Evolutionary conservation across 2,113 vertebrate species (phyloP).

Genomic region (Mus spicilegus): DNA sequence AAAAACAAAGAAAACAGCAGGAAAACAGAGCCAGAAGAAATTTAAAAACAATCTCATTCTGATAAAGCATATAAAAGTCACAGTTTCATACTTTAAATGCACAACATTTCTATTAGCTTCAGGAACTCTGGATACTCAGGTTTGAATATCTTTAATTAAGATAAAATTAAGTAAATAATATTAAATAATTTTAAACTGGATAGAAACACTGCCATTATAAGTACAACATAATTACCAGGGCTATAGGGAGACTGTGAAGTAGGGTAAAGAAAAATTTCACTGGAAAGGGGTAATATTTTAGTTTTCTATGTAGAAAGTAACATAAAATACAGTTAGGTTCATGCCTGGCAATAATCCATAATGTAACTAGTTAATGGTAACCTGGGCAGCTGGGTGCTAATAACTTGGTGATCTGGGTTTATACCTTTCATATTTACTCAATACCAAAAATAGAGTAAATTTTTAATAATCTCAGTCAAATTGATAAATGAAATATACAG

Average conservation of each 20-base stretch:
- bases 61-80: slow-evolving; percentile 11
- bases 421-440: neutral
- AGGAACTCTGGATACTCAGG: neutral
- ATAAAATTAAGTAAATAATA: neutral
- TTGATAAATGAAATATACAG: neutral
- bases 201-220: neutral
- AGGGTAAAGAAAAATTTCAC: neutral
- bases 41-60: slow-evolving; percentile 38
- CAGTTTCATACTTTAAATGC: slow-evolving; percentile 40
- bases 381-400: neutral
- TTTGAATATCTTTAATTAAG: neutral
- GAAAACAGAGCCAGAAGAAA: slow-evolving; percentile 53
- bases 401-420: neutral
- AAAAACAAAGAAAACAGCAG: slow-evolving; percentile 64
- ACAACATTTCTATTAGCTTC: neutral
- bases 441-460: neutral
- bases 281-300: neutral
- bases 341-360: neutral
- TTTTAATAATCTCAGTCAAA: neutral
- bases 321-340: neutral
- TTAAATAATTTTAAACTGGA: slow-evolving; percentile 37
- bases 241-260: neutral
- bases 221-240: neutral
- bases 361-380: neutral
- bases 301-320: neutral